These are phyloP conservation scores for Mesocentrotus franciscanus DNA, from an alignment of 53 echinoderm and acorn worm genomes.

Conservation along the genomic window DNA sequence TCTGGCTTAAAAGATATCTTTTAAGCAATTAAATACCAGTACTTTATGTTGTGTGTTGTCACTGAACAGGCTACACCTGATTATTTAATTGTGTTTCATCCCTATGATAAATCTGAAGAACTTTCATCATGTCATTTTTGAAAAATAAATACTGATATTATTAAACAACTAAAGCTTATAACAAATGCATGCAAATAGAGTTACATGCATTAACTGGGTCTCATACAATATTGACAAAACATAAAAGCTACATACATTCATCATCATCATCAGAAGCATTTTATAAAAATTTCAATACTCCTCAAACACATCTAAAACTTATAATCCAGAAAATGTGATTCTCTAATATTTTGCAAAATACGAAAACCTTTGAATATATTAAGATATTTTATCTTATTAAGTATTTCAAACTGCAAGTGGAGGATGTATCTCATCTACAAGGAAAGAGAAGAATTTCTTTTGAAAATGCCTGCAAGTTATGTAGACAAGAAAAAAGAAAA, in stretches of 20 bases:
- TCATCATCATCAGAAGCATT: neutral
- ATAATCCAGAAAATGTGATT: no score
- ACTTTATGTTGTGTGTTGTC: no score
- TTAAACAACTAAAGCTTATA: no score
- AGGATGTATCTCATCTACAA: neutral
- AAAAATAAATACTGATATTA: neutral
- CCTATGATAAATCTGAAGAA: neutral
- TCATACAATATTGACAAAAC: neutral
- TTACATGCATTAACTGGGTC: no score
- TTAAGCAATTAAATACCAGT: no score
- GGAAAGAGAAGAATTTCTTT: neutral
- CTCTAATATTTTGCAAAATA: no score
- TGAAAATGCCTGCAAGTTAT: neutral
- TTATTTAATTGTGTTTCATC: neutral
- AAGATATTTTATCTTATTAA: neutral
- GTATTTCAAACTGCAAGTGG: neutral
- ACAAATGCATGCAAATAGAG: no score
- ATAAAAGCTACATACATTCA: neutral
- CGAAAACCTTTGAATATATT: no score
- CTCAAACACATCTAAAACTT: no score
- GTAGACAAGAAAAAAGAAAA: neutral
- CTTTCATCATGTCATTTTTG: neutral
- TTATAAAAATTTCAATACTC: neutral
- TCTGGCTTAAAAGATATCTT: no score
- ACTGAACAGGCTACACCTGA: neutral